phyloP scores from a whole-genome alignment of 2,113 vertebrate species.

The Camelus dromedarius region DNA sequence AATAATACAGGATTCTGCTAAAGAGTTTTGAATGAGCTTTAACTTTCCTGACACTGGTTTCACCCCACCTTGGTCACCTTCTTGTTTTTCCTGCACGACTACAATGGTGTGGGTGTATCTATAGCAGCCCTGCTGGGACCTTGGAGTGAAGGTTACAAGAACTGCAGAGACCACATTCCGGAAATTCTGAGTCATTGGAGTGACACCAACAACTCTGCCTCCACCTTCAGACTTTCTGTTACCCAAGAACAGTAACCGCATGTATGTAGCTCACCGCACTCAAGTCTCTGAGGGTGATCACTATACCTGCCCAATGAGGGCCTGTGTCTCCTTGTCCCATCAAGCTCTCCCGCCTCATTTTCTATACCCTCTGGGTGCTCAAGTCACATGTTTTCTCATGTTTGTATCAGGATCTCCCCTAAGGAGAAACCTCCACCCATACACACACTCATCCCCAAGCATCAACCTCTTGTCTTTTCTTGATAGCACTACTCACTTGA shows the following conservation, averaged over 20 bases:
- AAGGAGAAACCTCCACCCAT: background rate
- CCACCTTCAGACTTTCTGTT: background rate
- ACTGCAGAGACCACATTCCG: background rate
- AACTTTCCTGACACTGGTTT: background rate
- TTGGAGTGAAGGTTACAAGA: background rate
- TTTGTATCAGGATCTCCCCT: background rate
- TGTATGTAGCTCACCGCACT: background rate
- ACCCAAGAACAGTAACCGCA: background rate
- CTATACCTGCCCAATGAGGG: background rate
- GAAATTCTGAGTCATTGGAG: background rate
- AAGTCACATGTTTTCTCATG: background rate
- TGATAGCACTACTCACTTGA: no score
- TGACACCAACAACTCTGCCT: background rate
- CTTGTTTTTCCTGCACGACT: background rate
- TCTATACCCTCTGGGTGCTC: background rate
- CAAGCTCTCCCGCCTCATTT: background rate
- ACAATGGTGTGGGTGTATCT: background rate
- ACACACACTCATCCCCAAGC: background rate
- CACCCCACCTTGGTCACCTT: background rate
- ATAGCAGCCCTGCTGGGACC: fast-evolving
- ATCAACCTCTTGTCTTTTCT: no score
- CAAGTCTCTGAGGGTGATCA: background rate
- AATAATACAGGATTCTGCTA: background rate
- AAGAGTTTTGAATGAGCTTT: background rate
- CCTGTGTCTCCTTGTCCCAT: background rate